Base-by-base conservation (phyloP, 2,888 invertebrate species). In the Acanthosepion pharaonis region DNA sequence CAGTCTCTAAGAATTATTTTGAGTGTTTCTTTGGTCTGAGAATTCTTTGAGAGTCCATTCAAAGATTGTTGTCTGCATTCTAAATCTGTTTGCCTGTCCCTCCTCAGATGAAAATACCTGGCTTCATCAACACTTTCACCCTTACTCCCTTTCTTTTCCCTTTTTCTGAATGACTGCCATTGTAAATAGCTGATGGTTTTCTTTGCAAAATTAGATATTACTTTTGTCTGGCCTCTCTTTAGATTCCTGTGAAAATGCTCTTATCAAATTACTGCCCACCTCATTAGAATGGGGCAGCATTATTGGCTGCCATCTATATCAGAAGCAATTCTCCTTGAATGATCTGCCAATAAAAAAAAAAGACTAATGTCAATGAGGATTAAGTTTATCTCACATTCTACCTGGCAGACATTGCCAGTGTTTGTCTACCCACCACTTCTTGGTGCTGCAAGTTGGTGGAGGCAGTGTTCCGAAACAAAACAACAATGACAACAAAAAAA, bases 401-500 rank as follows among this genome's bases (percentile, higher is more conserved):
- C 78, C 78, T 78, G 78, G 78, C n/a, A n/a, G n/a, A 78, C 78
- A 78, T 78, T 78, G n/a, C 78, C 78, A 78, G 33, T 78, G 78
- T 78, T 78, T 78, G n/a, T 78, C 78, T 15, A 78, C n/a, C 78
- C n/a, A 11, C 78, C n/a, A 78, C 78, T 33, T 59, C 59, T n/a
- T n/a, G n/a, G n/a, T n/a, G 33, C 15, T 33, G n/a, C 78, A 78
- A 78, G 78, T 78, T n/a, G n/a, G n/a, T 78, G n/a, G n/a, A 78
- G 78, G 78, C 0, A 33, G 78, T 33, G n/a, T n/a, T n/a, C 78
- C 33, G n/a, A 11, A 11, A n/a, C 15, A 78, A 78, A 78, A 78
- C 20, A 64, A 51, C 51, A 51, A 51, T 15, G 15, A 51, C 8
- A 64, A 64, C 20, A 64, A 64, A 64, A 64, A 64, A 64, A 23